Conservation (phyloP, 2,113 vertebrate genomes). For the Sander lucioperca region DNA sequence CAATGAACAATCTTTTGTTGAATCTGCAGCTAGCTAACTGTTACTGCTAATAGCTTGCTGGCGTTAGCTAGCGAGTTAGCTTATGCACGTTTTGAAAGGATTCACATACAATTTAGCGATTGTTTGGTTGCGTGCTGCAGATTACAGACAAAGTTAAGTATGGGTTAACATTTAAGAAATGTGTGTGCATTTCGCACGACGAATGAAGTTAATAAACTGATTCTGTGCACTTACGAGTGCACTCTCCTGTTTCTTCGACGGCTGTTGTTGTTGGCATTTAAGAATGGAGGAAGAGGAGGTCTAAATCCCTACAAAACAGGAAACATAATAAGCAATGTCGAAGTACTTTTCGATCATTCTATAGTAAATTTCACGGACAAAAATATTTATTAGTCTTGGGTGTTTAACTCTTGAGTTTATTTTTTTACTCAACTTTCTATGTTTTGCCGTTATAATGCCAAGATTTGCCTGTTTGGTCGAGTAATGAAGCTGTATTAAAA, state of each 20-base stretch:
- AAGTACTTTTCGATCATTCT: constrained; percentile 55
- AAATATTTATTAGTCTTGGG: background rate
- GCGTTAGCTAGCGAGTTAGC: constrained; percentile 74
- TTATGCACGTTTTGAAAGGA: constrained; percentile 71
- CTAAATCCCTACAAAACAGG: constrained; percentile 85
- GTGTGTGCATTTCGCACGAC: constrained; percentile 21
- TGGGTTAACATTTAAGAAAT: background rate
- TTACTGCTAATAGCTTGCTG: constrained; percentile 63
- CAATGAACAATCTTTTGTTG: constrained; percentile 72
- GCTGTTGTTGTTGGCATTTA: constrained; percentile 87
- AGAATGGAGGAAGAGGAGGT: constrained; percentile 88
- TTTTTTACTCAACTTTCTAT: background rate
- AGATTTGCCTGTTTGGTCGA: constrained; percentile 9
- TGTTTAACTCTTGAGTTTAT: background rate
- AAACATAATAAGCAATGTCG: constrained; percentile 75
- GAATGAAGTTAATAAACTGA: constrained; percentile 34
- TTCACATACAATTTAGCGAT: constrained; percentile 18
- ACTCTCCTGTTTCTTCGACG: constrained; percentile 79
- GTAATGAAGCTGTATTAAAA: background rate
- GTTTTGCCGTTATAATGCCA: background rate
- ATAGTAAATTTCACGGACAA: background rate
- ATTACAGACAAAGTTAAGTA: background rate
- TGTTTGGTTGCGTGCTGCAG: constrained; percentile 9
- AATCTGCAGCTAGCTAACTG: constrained; percentile 67
- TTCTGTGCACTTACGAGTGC: constrained; percentile 82